These are phyloP conservation scores for Epirrhoe alternata DNA, from an alignment of 2,888 invertebrate species.

Conservation along the genomic window DNA sequence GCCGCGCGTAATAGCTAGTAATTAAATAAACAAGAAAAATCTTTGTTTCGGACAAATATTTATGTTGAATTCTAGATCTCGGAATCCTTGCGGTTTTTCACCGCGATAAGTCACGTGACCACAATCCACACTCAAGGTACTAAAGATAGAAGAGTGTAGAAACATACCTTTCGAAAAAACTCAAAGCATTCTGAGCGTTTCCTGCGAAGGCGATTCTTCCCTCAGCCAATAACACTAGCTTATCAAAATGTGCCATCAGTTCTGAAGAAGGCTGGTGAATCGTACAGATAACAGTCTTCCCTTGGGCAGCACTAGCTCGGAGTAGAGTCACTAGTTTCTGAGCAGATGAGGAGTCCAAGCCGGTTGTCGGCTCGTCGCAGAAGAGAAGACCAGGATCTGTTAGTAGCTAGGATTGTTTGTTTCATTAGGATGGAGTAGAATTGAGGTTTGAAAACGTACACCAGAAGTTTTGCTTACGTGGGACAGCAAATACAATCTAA, in stretches of 20 bases:
- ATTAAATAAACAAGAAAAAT: too few species aligned
- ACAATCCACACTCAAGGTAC: too few species aligned
- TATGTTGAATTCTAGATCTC: too few species aligned
- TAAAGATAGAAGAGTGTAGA: not conserved
- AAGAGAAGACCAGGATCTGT: slow-evolving; percentile 96
- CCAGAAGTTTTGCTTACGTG: too few species aligned
- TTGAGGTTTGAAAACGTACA: too few species aligned
- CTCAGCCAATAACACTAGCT: slow-evolving; percentile 91
- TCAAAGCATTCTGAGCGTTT: slow-evolving; percentile 78
- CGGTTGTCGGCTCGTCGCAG: slow-evolving; percentile 98
- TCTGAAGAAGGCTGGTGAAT: slow-evolving; percentile 98
- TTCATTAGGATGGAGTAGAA: not conserved
- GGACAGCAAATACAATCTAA: too few species aligned
- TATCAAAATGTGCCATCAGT: slow-evolving; percentile 92
- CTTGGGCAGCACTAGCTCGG: slow-evolving; percentile 88
- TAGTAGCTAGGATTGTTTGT: slow-evolving; percentile 84
- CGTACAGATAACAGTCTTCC: slow-evolving; percentile 95
- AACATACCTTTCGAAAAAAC: slow-evolving; percentile 86
- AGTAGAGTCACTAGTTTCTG: slow-evolving; percentile 91
- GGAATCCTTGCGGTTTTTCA: too few species aligned
- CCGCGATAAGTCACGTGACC: too few species aligned
- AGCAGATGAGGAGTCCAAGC: slow-evolving; percentile 96
- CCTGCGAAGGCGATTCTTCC: slow-evolving; percentile 95
- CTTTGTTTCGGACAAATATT: too few species aligned
- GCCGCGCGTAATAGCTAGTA: too few species aligned